Conservation (phyloP, 2,797 vertebrate species). For the Sorex maritimensis region DNA sequence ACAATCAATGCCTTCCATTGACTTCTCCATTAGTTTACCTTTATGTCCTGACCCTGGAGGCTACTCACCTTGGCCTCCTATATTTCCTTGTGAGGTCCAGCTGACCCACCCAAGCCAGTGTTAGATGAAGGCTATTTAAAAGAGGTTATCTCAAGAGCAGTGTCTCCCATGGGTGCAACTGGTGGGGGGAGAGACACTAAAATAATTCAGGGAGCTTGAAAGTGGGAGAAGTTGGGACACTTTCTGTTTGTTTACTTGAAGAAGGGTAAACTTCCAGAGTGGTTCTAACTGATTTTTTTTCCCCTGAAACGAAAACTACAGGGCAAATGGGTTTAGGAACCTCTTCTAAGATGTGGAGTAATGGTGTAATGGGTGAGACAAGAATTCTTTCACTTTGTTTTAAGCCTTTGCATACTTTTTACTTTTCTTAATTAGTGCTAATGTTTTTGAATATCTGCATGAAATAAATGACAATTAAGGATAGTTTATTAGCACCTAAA, state of each 20-base stretch:
- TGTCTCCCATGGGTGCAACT: too few species aligned
- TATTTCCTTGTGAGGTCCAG: neutral
- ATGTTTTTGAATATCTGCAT: neutral
- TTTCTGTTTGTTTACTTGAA: too few species aligned
- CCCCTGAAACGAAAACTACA: too few species aligned
- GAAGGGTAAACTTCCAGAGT: too few species aligned
- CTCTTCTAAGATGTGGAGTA: neutral
- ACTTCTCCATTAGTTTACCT: neutral
- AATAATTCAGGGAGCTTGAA: too few species aligned
- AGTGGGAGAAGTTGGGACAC: too few species aligned
- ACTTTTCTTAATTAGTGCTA: constrained; percentile 18
- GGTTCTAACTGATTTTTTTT: too few species aligned
- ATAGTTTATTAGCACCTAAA: neutral
- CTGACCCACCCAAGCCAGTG: neutral
- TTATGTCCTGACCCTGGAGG: neutral
- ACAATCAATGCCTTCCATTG: neutral
- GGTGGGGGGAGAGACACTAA: too few species aligned
- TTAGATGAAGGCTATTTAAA: neutral
- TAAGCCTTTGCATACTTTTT: neutral
- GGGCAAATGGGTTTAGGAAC: too few species aligned
- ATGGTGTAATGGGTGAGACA: neutral
- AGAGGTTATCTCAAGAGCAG: neutral
- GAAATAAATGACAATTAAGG: neutral
- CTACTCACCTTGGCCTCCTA: neutral
- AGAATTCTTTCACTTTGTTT: neutral